Conservation (phyloP, 2,113 vertebrate species). For the Phoxinus phoxinus region DNA sequence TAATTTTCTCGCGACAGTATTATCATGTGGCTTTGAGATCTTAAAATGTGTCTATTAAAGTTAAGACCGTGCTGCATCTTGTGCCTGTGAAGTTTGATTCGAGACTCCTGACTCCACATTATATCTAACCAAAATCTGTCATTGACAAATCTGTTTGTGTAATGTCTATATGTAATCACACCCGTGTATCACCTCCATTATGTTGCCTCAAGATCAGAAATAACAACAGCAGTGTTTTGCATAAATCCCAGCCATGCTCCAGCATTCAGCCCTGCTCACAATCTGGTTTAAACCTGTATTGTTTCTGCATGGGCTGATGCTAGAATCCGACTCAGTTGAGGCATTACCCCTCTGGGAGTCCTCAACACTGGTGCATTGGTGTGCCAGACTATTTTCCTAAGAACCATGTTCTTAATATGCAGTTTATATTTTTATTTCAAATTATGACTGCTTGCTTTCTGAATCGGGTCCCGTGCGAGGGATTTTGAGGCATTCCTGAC, state of each 20-base stretch:
- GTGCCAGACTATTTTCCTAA: background rate
- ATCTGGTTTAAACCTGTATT: constrained; percentile 72
- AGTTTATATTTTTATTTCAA: background rate
- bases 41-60: background rate
- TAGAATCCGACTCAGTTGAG: constrained; percentile 51
- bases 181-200: background rate
- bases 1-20: background rate
- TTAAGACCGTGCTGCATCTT: background rate
- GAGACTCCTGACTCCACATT: background rate
- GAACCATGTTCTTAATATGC: background rate
- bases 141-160: background rate
- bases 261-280: constrained; percentile 61
- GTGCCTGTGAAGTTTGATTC: background rate
- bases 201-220: background rate
- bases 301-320: constrained; percentile 58
- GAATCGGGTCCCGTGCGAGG: background rate
- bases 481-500: background rate
- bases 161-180: background rate
- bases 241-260: constrained; percentile 54
- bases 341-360: constrained; percentile 45
- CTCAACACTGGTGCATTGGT: background rate
- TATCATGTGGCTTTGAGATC: background rate
- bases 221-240: constrained; percentile 14
- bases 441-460: background rate
- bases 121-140: background rate